phyloP scores from a whole-genome alignment of 2,797 vertebrate species.

The Huso huso region DNA sequence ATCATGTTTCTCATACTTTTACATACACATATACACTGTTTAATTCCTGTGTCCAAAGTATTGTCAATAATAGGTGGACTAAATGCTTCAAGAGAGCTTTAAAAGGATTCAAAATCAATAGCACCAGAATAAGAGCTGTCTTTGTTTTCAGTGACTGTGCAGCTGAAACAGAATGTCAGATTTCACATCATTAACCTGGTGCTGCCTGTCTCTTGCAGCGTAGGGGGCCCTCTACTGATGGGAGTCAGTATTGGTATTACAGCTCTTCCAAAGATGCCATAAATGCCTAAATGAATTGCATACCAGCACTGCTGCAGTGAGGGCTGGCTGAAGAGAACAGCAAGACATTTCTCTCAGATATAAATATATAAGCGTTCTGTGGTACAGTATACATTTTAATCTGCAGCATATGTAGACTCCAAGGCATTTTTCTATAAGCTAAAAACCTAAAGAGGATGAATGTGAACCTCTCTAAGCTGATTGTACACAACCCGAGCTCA shows the following conservation, averaged over 20 bases:
- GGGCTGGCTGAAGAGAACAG: not conserved
- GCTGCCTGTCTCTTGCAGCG: constrained; percentile 21
- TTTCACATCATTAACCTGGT: not conserved
- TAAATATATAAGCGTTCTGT: not conserved
- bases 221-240: constrained; percentile 51
- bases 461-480: constrained; percentile 23
- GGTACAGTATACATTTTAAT: constrained; percentile 25
- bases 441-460: constrained; percentile 30
- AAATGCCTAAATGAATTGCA: no score
- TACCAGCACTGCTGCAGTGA: no score
- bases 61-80: no score
- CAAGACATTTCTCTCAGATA: not conserved
- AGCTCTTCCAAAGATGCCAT: no score
- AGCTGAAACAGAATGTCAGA: not conserved
- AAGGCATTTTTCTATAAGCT: constrained; percentile 25
- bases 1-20: no score
- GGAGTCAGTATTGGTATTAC: constrained; percentile 4
- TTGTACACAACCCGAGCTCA: constrained; percentile 29
- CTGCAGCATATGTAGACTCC: constrained; percentile 29
- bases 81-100: no score
- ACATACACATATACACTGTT: no score
- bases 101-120: no score
- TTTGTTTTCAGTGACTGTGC: no score
- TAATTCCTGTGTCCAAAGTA: no score
- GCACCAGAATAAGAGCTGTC: no score